Evolutionary conservation across 2,113 vertebrate species (phyloP).

Genomic region (Dipodomys ordii): DNA sequence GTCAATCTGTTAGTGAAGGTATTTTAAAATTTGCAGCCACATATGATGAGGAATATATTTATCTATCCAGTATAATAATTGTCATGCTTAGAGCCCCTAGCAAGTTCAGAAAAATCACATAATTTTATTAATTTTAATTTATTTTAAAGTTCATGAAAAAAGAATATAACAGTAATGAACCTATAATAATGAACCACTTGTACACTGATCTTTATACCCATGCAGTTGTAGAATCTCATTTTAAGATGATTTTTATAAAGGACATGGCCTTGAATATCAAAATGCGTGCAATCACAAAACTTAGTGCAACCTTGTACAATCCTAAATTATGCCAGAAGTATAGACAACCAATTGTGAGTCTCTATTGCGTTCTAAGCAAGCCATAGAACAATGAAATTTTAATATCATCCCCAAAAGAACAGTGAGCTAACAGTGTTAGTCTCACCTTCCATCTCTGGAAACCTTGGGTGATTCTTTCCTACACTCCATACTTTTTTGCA

Average conservation of each 20-base stretch:
- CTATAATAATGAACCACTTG: not conserved
- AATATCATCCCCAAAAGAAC: not conserved
- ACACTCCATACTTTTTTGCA: fast-evolving
- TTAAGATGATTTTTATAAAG: not conserved
- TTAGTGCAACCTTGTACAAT: not conserved
- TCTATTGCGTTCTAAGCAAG: not conserved
- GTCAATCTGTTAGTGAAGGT: not conserved
- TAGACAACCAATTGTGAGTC: not conserved
- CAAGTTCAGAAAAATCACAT: not conserved
- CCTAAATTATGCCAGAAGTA: not conserved
- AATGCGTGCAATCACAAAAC: not conserved
- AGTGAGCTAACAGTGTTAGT: not conserved
- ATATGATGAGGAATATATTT: not conserved
- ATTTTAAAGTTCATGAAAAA: conserved; percentile 51
- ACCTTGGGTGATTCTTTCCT: not conserved
- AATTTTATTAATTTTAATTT: not conserved
- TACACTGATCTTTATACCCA: not conserved
- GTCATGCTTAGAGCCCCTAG: not conserved
- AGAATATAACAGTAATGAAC: not conserved
- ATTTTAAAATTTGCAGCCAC: not conserved
- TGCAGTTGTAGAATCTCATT: conserved; percentile 2
- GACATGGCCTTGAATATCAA: not conserved
- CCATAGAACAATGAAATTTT: not conserved
- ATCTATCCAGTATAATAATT: not conserved
- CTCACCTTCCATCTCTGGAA: not conserved